These are phyloP conservation scores for Vesta saturnalis DNA, from an alignment of 2,888 invertebrate genomes.

Conservation along the genomic window DNA sequence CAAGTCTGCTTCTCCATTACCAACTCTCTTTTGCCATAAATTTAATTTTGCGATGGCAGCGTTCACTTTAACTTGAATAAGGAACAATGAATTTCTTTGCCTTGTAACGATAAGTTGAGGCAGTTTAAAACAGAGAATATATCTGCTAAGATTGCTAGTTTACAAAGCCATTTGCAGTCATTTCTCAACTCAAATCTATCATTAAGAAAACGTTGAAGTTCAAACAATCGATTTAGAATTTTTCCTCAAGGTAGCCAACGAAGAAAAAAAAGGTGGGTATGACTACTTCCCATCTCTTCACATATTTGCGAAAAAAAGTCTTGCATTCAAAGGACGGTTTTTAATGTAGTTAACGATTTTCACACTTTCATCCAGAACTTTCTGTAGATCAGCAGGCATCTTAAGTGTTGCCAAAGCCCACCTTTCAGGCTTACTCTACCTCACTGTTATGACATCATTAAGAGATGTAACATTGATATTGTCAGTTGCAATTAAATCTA, in stretches of 20 bases:
- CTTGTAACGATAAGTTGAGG: neutral
- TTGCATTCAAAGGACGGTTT: constrained; percentile 21
- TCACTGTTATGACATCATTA: no score
- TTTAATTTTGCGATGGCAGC: constrained; percentile 18
- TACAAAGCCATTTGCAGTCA: no score
- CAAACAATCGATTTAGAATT: constrained; percentile 18
- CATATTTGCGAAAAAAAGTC: constrained; percentile 21
- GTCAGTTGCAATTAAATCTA: no score
- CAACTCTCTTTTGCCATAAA: constrained; percentile 20
- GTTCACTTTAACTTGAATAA: constrained; percentile 14
- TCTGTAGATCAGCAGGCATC: neutral
- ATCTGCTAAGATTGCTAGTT: neutral
- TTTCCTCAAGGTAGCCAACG: no score
- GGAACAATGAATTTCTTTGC: constrained; percentile 15
- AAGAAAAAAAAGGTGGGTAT: constrained; percentile 11
- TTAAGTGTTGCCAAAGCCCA: neutral
- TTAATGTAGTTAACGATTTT: constrained; percentile 19
- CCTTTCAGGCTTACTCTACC: no score
- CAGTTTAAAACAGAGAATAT: constrained; percentile 7
- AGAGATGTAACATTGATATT: no score
- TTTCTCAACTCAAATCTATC: neutral
- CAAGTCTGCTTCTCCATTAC: constrained; percentile 16
- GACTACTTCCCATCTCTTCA: constrained; percentile 6
- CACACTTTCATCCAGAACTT: constrained; percentile 11
- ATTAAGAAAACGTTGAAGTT: constrained; percentile 12